Percentiles rank a stretch among this genome's conserved stretches.
Conservation (phyloP, 1,140 invertebrate species). For the Brachionus sp. region DNA sequence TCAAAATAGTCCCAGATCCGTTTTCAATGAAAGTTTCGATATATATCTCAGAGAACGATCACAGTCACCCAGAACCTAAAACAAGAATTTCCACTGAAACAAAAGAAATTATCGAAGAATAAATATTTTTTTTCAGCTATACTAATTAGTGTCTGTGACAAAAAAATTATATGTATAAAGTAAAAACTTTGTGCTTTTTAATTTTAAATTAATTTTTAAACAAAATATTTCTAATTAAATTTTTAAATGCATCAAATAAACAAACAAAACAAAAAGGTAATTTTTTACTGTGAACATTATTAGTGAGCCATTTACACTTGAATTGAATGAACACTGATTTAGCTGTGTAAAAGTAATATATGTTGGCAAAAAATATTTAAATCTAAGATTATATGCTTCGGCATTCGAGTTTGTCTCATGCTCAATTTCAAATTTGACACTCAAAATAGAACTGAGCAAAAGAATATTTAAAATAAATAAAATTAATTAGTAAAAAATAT, state of each 20-base stretch:
- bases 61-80: not conserved
- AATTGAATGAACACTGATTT: not conserved
- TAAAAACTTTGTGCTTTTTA: too few relatives aligned
- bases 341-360: not conserved
- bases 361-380: conserved; percentile 49
- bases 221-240: not conserved
- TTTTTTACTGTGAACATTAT: conserved; percentile 12
- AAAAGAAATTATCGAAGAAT: too few relatives aligned
- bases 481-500: not conserved
- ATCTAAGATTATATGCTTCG: conserved; percentile 48
- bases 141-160: too few relatives aligned
- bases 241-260: too few relatives aligned
- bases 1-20: not conserved
- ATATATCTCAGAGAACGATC: not conserved
- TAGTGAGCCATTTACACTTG: not conserved
- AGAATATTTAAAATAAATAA: too few relatives aligned
- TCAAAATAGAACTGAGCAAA: conserved; percentile 28
- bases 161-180: too few relatives aligned
- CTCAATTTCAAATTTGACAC: conserved; percentile 47
- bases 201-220: not conserved
- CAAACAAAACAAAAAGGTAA: too few relatives aligned
- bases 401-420: conserved; percentile 49
- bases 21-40: not conserved
- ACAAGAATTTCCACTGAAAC: not conserved
- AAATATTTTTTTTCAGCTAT: too few relatives aligned